These are phyloP conservation scores for Etheostoma nigrum DNA, from an alignment of 2,797 vertebrate species.

Conservation along the genomic window DNA sequence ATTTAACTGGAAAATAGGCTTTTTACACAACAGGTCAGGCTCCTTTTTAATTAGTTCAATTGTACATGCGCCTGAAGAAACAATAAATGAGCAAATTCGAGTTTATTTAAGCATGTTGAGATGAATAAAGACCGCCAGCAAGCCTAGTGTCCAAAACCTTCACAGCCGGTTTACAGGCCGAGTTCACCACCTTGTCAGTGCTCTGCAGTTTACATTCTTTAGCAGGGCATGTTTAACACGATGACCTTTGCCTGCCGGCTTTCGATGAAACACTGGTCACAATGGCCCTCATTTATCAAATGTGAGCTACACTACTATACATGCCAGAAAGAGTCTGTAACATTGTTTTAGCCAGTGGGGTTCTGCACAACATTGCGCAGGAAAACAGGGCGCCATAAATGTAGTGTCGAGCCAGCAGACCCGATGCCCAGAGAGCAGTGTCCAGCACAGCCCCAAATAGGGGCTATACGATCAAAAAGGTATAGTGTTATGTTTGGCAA, in stretches of 20 bases:
- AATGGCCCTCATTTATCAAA: no score
- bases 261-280: conserved; percentile 24
- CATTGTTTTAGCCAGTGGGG: no score
- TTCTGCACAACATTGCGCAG: no score
- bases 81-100: conserved; percentile 20
- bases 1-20: neutral
- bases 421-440: no score
- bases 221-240: conserved; percentile 20
- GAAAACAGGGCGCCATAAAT: no score
- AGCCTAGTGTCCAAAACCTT: conserved; percentile 6
- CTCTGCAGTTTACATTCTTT: conserved; percentile 21
- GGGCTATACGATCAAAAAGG: no score
- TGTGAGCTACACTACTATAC: no score
- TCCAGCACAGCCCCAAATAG: no score
- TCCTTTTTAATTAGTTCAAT: conserved; percentile 29
- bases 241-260: conserved; percentile 39
- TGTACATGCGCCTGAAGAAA: conserved; percentile 16
- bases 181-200: conserved; percentile 20
- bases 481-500: no score
- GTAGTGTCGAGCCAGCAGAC: no score
- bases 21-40: no score
- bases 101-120: conserved; percentile 36
- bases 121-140: conserved; percentile 31
- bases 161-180: conserved; percentile 26
- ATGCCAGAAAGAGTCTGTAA: no score